phyloP scores from a whole-genome alignment of 2,797 vertebrate species.

The Pipistrellus kuhlii region DNA sequence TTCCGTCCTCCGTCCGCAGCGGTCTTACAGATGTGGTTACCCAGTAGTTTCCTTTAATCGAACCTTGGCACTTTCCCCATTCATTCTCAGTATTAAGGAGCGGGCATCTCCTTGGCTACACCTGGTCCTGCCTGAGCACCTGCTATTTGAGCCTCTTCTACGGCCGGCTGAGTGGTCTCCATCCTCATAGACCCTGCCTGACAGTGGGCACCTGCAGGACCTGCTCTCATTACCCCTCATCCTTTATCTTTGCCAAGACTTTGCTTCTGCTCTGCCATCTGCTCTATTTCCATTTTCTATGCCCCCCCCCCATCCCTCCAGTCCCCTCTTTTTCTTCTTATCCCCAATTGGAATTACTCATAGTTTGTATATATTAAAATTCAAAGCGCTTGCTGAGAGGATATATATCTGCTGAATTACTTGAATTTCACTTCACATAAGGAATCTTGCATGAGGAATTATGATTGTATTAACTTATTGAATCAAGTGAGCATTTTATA shows the following conservation, averaged over 20 bases:
- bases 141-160: background rate
- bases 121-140: background rate
- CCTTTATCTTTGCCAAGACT: slow-evolving; percentile 37
- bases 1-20: background rate
- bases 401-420: slow-evolving; percentile 11
- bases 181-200: background rate
- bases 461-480: slow-evolving; percentile 45
- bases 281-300: slow-evolving; percentile 46
- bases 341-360: slow-evolving; percentile 22
- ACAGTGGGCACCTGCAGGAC: background rate
- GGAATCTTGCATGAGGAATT: background rate
- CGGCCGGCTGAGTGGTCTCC: background rate
- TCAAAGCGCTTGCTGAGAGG: slow-evolving; percentile 51
- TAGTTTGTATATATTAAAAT: slow-evolving; percentile 69
- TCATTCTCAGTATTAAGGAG: background rate
- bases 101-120: background rate
- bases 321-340: slow-evolving; percentile 55
- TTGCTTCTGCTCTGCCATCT: slow-evolving; percentile 26
- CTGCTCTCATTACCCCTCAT: background rate
- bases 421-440: slow-evolving; percentile 35
- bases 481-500: slow-evolving; percentile 4
- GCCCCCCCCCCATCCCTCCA: background rate
- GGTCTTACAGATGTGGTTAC: background rate
- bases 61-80: background rate
- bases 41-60: background rate